phyloP scores from a whole-genome alignment of 2,888 invertebrate genomes.

The Agrochola lota region DNA sequence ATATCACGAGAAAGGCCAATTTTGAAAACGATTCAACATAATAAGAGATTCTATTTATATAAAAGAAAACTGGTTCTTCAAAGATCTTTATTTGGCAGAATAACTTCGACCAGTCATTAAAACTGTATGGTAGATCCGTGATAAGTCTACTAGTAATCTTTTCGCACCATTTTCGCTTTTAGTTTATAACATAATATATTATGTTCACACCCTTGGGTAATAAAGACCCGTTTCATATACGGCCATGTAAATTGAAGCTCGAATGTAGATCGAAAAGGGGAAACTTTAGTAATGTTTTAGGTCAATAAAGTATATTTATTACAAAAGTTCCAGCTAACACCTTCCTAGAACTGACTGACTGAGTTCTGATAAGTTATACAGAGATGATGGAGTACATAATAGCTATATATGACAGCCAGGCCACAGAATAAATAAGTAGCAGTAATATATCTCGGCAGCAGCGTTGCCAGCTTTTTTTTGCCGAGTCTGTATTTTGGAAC shows the following conservation, averaged over 20 bases:
- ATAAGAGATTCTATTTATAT: too few relatives aligned
- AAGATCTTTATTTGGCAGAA: slow-evolving; percentile 3
- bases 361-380: background rate
- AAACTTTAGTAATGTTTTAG: slow-evolving; percentile 18
- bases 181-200: slow-evolving; percentile 30
- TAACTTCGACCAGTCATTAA: slow-evolving; percentile 47
- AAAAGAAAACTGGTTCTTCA: background rate
- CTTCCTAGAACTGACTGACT: background rate
- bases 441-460: too few relatives aligned
- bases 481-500: too few relatives aligned
- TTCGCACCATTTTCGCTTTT: slow-evolving; percentile 23
- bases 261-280: slow-evolving; percentile 14
- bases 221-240: slow-evolving; percentile 34
- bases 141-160: slow-evolving; percentile 57
- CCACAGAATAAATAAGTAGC: too few relatives aligned
- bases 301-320: background rate
- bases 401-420: too few relatives aligned
- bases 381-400: background rate
- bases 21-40: background rate
- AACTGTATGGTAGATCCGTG: slow-evolving; percentile 56
- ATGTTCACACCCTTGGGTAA: slow-evolving; percentile 34
- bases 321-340: background rate
- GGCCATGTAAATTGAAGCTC: slow-evolving; percentile 15
- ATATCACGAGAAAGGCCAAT: too few relatives aligned
- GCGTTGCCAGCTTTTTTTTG: too few relatives aligned